A percentile compares a stretch with the other conserved stretches of the same genome.
Conservation (phyloP, 1,140 invertebrate species). For the Trypoxylus dichotomus region DNA sequence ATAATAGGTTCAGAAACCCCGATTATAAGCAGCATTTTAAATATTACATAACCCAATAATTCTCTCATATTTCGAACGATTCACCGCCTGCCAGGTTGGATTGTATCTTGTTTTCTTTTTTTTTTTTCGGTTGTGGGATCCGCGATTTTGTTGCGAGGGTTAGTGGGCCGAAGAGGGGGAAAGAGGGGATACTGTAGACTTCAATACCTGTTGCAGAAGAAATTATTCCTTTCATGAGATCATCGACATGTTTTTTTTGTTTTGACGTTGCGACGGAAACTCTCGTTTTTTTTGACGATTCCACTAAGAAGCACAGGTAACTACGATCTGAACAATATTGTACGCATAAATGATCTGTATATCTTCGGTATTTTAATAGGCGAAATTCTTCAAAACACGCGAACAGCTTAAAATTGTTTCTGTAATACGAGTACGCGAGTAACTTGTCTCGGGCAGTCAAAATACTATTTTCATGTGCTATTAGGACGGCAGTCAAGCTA, state of each 20-base stretch:
- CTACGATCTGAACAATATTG: not conserved
- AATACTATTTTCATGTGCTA: conserved; percentile 30
- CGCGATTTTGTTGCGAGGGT: not conserved
- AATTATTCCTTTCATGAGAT: conserved; percentile 8
- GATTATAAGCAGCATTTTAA: conserved; percentile 1
- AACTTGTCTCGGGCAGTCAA: not conserved
- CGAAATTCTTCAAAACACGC: not conserved
- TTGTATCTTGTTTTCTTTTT: not conserved
- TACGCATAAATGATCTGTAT: not conserved
- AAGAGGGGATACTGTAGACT: not conserved
- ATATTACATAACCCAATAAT: not conserved
- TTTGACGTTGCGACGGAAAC: not conserved
- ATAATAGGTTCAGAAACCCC: conserved; percentile 18
- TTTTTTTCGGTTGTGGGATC: not conserved
- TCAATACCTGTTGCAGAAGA: conserved; percentile 17
- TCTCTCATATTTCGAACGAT: not conserved
- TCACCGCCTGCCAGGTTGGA: not conserved
- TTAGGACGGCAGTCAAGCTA: conserved; percentile 36
- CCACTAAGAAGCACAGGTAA: not conserved
- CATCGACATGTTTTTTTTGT: not conserved
- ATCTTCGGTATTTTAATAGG: not conserved
- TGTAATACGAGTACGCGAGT: not conserved
- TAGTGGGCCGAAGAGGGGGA: not conserved
- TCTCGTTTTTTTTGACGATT: not conserved
- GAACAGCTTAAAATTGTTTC: not conserved